These are phyloP conservation scores for Philotrypesis tridentata DNA, from an alignment of 1,140 invertebrate genomes.

Conservation along the genomic window DNA sequence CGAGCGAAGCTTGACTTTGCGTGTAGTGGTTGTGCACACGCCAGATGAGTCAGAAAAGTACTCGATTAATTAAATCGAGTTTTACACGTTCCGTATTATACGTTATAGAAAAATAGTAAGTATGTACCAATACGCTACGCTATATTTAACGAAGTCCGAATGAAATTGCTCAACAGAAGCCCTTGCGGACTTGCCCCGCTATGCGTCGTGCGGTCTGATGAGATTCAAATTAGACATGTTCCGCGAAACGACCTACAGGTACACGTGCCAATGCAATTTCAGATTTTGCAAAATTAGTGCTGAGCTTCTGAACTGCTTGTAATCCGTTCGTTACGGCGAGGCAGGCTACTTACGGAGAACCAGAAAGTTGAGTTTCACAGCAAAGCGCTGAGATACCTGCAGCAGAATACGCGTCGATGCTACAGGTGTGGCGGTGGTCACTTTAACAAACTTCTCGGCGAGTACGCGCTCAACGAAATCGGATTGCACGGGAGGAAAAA, in stretches of 20 bases:
- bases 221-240: slow-evolving; percentile 75
- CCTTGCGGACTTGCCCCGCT: slow-evolving; percentile 73
- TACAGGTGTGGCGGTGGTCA: slow-evolving; percentile 73
- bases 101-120: too few species aligned
- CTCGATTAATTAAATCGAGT: too few species aligned
- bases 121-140: too few species aligned
- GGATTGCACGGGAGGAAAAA: neutral
- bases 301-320: too few species aligned
- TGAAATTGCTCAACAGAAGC: slow-evolving; percentile 56
- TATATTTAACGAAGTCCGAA: neutral
- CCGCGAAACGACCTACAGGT: slow-evolving; percentile 75
- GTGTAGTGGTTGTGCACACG: too few species aligned
- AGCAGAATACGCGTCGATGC: slow-evolving; percentile 75
- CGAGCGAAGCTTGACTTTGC: too few species aligned
- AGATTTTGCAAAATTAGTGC: too few species aligned
- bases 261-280: too few species aligned
- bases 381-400: slow-evolving; percentile 75
- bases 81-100: too few species aligned
- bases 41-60: too few species aligned
- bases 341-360: slow-evolving; percentile 75
- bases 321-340: neutral
- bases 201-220: slow-evolving; percentile 77
- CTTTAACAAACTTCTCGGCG: slow-evolving; percentile 73
- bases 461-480: slow-evolving; percentile 41
- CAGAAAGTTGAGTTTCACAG: slow-evolving; percentile 79